Evolutionary conservation across 2,797 vertebrate species (phyloP).

Genomic region (Sebastes kiyomatsui): DNA sequence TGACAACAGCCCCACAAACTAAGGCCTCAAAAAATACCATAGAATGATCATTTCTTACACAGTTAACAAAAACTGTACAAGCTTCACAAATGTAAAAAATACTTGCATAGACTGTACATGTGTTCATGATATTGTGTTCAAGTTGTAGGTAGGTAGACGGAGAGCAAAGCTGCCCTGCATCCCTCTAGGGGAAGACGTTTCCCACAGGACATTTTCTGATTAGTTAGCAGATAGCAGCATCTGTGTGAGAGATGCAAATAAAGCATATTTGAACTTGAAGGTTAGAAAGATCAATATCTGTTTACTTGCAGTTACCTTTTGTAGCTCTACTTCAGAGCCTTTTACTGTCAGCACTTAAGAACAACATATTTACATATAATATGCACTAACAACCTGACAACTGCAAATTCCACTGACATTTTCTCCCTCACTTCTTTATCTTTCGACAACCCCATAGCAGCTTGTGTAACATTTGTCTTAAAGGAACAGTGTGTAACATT

Average conservation of each 20-base stretch:
- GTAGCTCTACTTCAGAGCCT: background rate
- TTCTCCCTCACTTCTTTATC: background rate
- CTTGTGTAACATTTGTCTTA: background rate
- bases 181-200: background rate
- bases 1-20: background rate
- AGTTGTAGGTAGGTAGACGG: background rate
- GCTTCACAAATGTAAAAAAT: background rate
- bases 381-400: background rate
- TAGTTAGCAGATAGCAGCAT: background rate
- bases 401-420: background rate
- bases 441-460: background rate
- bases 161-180: background rate
- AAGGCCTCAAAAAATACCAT: background rate
- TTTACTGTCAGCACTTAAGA: background rate
- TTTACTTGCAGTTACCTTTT: slow-evolving; percentile 21
- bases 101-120: background rate
- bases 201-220: slow-evolving; percentile 9
- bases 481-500: background rate
- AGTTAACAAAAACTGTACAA: background rate
- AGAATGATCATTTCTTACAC: background rate
- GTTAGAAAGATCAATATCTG: background rate
- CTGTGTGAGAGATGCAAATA: slow-evolving; percentile 22
- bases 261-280: slow-evolving; percentile 2
- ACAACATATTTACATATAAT: background rate
- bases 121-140: background rate